These are phyloP conservation scores for Diarsia brunnea DNA, from an alignment of 2,888 invertebrate species.

Conservation along the genomic window DNA sequence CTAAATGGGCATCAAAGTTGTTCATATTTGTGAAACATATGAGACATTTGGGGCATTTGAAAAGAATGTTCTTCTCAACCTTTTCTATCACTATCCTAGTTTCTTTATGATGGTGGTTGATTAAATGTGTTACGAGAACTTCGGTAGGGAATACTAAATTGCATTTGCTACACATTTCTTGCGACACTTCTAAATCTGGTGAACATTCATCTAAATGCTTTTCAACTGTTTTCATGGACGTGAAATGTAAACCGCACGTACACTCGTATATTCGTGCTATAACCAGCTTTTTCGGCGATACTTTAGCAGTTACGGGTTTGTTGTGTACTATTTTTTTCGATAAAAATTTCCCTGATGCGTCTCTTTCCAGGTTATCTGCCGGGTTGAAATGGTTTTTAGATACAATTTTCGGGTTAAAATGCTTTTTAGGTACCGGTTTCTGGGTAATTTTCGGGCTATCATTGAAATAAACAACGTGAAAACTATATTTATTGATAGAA, in stretches of 20 bases:
- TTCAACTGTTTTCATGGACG: conserved; percentile 64
- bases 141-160: conserved; percentile 70
- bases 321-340: background rate
- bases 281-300: conserved; percentile 38
- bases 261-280: conserved; percentile 68
- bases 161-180: conserved; percentile 75
- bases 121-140: conserved; percentile 70
- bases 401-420: too few species aligned
- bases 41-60: conserved; percentile 29
- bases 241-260: conserved; percentile 73
- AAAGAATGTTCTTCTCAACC: background rate
- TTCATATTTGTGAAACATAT: conserved; percentile 7
- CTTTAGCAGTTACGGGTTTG: conserved; percentile 10
- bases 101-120: conserved; percentile 72
- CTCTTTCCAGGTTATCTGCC: too few species aligned
- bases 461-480: conserved; percentile 66
- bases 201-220: conserved; percentile 67
- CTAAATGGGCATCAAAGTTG: background rate
- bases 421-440: too few species aligned
- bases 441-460: background rate
- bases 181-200: conserved; percentile 45
- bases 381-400: too few species aligned
- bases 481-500: conserved; percentile 35
- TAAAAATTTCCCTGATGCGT: background rate
- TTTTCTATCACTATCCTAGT: conserved; percentile 42